Evolutionary conservation across 2,888 invertebrate species (phyloP).

Genomic region (Tinea trinotella): DNA sequence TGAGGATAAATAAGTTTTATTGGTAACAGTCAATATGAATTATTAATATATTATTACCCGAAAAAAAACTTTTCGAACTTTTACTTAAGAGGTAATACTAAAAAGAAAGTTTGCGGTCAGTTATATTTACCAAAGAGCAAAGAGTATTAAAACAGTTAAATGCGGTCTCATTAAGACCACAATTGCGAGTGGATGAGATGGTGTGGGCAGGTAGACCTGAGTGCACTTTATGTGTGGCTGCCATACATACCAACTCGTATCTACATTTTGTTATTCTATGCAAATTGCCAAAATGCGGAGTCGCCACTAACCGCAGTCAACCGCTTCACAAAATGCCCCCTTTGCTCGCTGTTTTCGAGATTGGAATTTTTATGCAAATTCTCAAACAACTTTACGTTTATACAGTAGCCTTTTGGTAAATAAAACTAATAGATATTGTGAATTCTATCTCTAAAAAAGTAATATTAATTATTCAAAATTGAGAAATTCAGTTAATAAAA

Average conservation of each 20-base stretch:
- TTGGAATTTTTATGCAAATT: conserved; percentile 68
- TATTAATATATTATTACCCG: too few relatives aligned
- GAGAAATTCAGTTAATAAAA: too few relatives aligned
- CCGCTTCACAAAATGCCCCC: conserved; percentile 15
- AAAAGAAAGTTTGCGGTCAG: too few relatives aligned
- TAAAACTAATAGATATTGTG: too few relatives aligned
- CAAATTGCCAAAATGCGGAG: conserved; percentile 37
- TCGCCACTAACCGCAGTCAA: conserved; percentile 19
- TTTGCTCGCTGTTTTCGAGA: conserved; percentile 53
- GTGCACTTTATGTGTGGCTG: conserved; percentile 7
- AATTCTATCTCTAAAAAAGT: too few relatives aligned
- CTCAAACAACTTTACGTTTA: conserved; percentile 38
- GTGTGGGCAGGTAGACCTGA: background rate
- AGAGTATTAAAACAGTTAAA: conserved; percentile 60
- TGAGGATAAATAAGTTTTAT: too few relatives aligned
- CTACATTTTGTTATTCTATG: conserved; percentile 63
- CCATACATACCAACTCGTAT: conserved; percentile 27
- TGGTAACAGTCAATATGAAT: too few relatives aligned
- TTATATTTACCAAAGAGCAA: background rate
- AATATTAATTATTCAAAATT: too few relatives aligned
- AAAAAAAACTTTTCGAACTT: too few relatives aligned
- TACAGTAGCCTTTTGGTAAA: background rate
- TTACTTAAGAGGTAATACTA: too few relatives aligned
- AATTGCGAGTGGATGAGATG: conserved; percentile 3
- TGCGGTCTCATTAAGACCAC: background rate